phyloP scores from a whole-genome alignment of 2,113 vertebrate genomes.

The Caretta caretta region DNA sequence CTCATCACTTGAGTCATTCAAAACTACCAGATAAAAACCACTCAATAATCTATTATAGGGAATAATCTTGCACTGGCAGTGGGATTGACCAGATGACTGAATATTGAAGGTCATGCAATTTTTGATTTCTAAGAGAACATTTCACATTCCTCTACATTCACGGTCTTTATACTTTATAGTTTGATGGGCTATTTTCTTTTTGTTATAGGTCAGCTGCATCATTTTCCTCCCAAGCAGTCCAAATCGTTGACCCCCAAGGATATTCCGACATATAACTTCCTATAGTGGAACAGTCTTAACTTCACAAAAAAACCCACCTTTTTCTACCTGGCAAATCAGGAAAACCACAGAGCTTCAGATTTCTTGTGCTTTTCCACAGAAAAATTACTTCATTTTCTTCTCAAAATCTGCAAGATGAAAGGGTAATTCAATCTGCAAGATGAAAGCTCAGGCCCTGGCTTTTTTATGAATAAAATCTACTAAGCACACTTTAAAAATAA shows the following conservation, averaged over 20 bases:
- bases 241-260: not conserved
- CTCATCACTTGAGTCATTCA: not conserved
- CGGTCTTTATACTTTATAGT: not conserved
- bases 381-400: not conserved
- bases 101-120: not conserved
- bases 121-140: not conserved
- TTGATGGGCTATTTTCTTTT: not conserved
- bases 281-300: not conserved
- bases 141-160: not conserved
- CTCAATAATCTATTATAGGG: not conserved
- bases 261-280: not conserved
- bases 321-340: not conserved
- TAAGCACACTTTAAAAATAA: not conserved
- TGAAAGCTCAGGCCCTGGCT: not conserved
- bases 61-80: not conserved
- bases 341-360: not conserved
- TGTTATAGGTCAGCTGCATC: not conserved
- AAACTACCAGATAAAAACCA: not conserved
- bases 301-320: not conserved
- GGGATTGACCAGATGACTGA: not conserved
- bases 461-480: not conserved
- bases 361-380: not conserved
- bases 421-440: not conserved
- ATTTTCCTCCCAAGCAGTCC: not conserved
- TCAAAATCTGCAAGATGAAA: not conserved